Base-by-base conservation (phyloP, 2,113 vertebrate species). In the Telmatochromis sp. region DNA sequence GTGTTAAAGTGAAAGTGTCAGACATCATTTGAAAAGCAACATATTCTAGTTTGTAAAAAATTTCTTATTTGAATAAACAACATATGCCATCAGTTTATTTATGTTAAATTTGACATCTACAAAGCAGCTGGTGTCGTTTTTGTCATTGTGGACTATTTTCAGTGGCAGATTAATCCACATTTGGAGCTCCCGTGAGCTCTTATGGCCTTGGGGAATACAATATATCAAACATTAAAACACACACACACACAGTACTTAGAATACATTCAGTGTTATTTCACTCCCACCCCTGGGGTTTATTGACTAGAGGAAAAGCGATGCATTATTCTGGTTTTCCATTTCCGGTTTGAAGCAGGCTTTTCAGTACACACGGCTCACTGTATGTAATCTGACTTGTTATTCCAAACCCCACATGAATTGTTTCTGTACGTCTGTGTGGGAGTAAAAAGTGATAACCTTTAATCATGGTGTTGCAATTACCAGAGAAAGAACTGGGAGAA, bases 381-480 rank as follows among this genome's bases (percentile, higher is more conserved):
- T 21, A 78, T 58, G 73, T 53, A 21, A 7, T 45, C 47, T 47
- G 37, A 51, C 35, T 21, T 23, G 15, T 71, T 80, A 31, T 26
- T 83, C 51, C 68, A 63, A 83, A 75, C 35, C 21, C 35, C 83
- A 19, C 28, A 55, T 65, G 50, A 42, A 57, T 14, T 51, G 80
- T 83, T 40, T 60, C 17, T 54, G 55, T 33, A 26, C 5, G 6
- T 79, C 60, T 53, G 50, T 47, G 87, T 86, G 81, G 87, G 87
- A 80, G 87, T 42, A 45, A 79, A 31, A 84, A 73, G 85, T 82
- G 87, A 79, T 80, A 91, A 89, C 82, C 90, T 35, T 85, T 91
- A 89, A 91, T 91, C 42, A 71, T n/a, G 37, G 13, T 53, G 6
- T 45, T 33, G 68, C 79, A 91, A 85, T 89, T 85, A 87, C 45